Evolutionary conservation across 2,888 invertebrate species (phyloP).

Genomic region (Andrena minutula): DNA sequence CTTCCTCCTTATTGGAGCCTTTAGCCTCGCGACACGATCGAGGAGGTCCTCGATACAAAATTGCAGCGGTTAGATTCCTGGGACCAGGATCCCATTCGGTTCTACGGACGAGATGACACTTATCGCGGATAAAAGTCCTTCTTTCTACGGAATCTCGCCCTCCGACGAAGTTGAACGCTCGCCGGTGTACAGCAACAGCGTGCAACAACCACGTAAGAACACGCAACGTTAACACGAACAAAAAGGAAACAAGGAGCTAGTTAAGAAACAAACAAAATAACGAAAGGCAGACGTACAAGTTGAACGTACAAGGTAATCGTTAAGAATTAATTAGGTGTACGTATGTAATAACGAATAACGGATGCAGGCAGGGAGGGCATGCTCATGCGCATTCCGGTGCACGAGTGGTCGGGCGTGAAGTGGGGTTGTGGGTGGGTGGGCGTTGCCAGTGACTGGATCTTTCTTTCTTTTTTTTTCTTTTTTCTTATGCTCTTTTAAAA

Average conservation of each 20-base stretch:
- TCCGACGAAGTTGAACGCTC: slow-evolving; percentile 51
- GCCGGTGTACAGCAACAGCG: slow-evolving; percentile 71
- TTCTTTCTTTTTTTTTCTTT: slow-evolving; percentile 67
- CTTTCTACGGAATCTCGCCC: not conserved
- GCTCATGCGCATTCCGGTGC: slow-evolving; percentile 84
- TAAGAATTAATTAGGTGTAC: slow-evolving; percentile 65
- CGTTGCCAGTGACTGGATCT: slow-evolving; percentile 80
- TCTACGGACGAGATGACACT: too few species aligned
- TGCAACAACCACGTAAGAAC: slow-evolving; percentile 79
- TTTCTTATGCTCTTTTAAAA: slow-evolving; percentile 40
- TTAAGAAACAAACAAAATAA: slow-evolving; percentile 60
- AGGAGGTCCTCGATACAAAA: not conserved
- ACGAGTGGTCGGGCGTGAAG: slow-evolving; percentile 78
- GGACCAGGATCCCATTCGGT: not conserved
- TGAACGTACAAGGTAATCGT: slow-evolving; percentile 67
- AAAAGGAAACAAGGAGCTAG: slow-evolving; percentile 64
- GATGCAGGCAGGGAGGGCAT: slow-evolving; percentile 78
- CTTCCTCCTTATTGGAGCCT: too few species aligned
- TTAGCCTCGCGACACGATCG: not conserved
- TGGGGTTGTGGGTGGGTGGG: slow-evolving; percentile 76
- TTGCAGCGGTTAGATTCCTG: not conserved
- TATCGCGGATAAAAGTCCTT: too few species aligned
- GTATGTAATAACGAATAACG: slow-evolving; percentile 72
- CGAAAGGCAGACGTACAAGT: slow-evolving; percentile 67
- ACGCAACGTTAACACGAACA: slow-evolving; percentile 71